Evolutionary conservation across 2,888 invertebrate genomes (phyloP).

Genomic region (Pseudococcus longispinus): DNA sequence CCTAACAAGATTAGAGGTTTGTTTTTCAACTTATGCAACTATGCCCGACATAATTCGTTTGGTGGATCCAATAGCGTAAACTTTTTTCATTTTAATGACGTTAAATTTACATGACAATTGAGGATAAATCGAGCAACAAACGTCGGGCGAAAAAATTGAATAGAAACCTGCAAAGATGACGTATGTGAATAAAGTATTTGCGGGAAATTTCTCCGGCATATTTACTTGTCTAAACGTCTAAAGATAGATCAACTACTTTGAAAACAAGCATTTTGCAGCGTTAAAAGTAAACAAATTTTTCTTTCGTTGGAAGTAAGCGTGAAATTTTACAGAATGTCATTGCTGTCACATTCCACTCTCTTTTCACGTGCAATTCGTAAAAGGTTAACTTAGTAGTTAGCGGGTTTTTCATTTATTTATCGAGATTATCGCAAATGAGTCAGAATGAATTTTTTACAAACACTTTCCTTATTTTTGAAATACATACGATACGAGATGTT

Average conservation of each 20-base stretch:
- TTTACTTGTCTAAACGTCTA: not conserved
- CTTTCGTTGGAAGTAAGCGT: not conserved
- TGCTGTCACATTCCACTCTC: not conserved
- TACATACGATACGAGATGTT: not conserved
- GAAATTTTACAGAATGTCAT: not conserved
- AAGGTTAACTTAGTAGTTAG: not conserved
- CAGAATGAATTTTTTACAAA: not conserved
- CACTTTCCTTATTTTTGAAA: not conserved
- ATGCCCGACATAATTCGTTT: not conserved
- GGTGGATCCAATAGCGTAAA: not conserved
- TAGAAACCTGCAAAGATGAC: conserved; percentile 10
- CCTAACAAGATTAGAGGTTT: not conserved
- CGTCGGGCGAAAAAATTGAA: not conserved
- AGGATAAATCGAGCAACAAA: not conserved
- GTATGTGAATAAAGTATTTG: not conserved
- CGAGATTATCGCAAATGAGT: not conserved
- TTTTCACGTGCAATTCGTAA: not conserved
- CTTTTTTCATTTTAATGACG: not conserved
- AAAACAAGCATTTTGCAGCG: not conserved
- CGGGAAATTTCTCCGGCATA: not conserved
- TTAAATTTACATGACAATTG: not conserved
- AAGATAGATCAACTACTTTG: not conserved
- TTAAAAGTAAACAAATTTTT: not conserved
- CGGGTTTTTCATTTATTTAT: no score
- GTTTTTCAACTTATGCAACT: not conserved